Evolutionary conservation across 2,888 invertebrate species (phyloP), one percentile per base, ranked within the genome.

Genomic region (Horisme vitalbata): DNA sequence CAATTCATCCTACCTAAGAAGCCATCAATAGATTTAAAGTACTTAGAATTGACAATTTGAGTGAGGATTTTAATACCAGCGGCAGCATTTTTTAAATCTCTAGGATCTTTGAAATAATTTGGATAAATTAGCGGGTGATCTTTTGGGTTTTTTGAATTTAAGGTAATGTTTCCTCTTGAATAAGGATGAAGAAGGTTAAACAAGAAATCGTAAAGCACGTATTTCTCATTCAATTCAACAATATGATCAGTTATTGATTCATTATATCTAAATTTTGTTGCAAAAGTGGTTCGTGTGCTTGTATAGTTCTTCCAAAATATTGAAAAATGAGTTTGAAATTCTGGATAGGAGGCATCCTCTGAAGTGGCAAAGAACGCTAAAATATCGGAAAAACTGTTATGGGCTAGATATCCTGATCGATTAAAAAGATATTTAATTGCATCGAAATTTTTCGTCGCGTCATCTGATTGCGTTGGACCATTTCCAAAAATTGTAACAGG

Each of bases 111-210:
- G 14, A 95, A 86, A 69, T 94, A 94, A 61, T 93, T 93, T 1
- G 93, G 83, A 58, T 91, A 81, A 31, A 95, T 92, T 13, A 86
- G 60, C 0, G 94, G 94, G 38, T 90, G 78, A 4, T 92, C 91
- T 14, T 78, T 68, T 0, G 93, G 93, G 68, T 94, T 73, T 0
- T 71, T 75, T 0, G 91, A 90, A 28, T 79, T 83, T 3, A 95
- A 71, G 32, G 80, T 76, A 10, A 95, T 67, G 30, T 66, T 71
- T 27, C 93, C 93, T 8, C 75, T 82, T 0, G 92, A 91, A 61
- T 79, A 71, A 0, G 92, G 92, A 57, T 88, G 84, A 1, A 90
- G 50, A 1, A 91, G 59, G 8, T 78, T 68, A 0, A 90, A 73
- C 0, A 68, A 56, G 30, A 84, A 68, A 0, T 70, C 12, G 1